Evolutionary conservation across 2,113 vertebrate genomes (phyloP).

Genomic region (Pelusios castaneus): DNA sequence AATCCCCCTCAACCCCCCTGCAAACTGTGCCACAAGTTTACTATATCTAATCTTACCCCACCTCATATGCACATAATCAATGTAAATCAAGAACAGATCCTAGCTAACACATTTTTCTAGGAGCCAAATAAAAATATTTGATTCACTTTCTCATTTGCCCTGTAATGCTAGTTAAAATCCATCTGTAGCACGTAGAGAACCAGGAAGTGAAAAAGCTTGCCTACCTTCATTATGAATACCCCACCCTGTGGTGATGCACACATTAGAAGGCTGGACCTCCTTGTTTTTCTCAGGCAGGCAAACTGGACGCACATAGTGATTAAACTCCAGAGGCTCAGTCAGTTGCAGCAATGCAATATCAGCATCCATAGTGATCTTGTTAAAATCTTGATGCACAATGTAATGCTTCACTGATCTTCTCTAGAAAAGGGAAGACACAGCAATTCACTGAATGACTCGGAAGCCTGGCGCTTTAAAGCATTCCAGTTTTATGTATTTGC

Average conservation of each 20-base stretch:
- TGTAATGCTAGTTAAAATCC: not conserved
- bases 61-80: not conserved
- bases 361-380: slow-evolving; percentile 32
- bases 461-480: not conserved
- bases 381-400: slow-evolving; percentile 55
- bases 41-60: not conserved
- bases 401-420: slow-evolving; percentile 48
- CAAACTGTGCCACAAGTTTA: not conserved
- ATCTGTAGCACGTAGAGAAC: not conserved
- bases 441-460: not conserved
- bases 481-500: not conserved
- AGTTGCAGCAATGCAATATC: slow-evolving; percentile 62
- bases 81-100: not conserved
- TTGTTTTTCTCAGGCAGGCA: slow-evolving; percentile 51
- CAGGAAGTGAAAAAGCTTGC: accelerated
- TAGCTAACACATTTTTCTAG: not conserved
- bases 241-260: slow-evolving; percentile 59
- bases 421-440: slow-evolving; percentile 42
- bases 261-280: slow-evolving; percentile 10
- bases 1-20: not conserved
- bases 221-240: slow-evolving; percentile 36
- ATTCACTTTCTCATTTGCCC: not conserved
- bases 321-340: slow-evolving; percentile 29
- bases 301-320: not conserved
- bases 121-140: not conserved